A percentile compares a stretch with the other conserved stretches of the same genome.
phyloP scores from a whole-genome alignment of 1,140 invertebrate species.

The Megathymus violae region DNA sequence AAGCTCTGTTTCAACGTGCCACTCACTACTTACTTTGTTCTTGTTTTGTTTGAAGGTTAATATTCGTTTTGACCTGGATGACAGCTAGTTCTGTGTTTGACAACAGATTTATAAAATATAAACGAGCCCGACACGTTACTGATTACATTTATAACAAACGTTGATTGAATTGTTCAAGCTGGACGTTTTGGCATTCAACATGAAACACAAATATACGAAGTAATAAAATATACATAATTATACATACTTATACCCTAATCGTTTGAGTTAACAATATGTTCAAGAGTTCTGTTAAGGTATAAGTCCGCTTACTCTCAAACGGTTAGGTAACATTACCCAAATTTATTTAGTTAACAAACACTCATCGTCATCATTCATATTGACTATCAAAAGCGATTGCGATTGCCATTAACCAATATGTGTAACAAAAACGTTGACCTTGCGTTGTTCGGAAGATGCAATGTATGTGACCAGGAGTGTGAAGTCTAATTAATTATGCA shows the following conservation, averaged over 20 bases:
- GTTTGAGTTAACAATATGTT: too few relatives aligned
- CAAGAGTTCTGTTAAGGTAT: too few relatives aligned
- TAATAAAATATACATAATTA: too few relatives aligned
- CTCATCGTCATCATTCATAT: conserved; percentile 1
- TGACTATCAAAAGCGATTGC: conserved; percentile 16
- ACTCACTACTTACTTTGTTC: conserved; percentile 78
- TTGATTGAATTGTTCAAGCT: conserved; percentile 3
- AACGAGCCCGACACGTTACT: conserved; percentile 6
- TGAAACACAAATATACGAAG: too few relatives aligned
- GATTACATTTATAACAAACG: neutral
- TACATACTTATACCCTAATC: too few relatives aligned
- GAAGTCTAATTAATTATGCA: conserved; percentile 80
- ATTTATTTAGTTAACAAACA: neutral
- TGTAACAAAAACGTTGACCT: conserved; percentile 73
- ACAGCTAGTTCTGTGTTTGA: conserved; percentile 44
- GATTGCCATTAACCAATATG: conserved; percentile 34
- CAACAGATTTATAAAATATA: conserved; percentile 23
- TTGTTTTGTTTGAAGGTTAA: conserved; percentile 83
- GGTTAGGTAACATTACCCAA: neutral
- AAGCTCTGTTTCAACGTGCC: conserved; percentile 65
- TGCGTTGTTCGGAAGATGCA: conserved; percentile 71
- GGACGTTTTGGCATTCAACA: too few relatives aligned
- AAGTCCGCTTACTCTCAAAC: neutral
- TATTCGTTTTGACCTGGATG: conserved; percentile 71
- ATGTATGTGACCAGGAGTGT: conserved; percentile 60